phyloP scores from a whole-genome alignment of 2,888 invertebrate species.

The Aporophyla lueneburgensis region DNA sequence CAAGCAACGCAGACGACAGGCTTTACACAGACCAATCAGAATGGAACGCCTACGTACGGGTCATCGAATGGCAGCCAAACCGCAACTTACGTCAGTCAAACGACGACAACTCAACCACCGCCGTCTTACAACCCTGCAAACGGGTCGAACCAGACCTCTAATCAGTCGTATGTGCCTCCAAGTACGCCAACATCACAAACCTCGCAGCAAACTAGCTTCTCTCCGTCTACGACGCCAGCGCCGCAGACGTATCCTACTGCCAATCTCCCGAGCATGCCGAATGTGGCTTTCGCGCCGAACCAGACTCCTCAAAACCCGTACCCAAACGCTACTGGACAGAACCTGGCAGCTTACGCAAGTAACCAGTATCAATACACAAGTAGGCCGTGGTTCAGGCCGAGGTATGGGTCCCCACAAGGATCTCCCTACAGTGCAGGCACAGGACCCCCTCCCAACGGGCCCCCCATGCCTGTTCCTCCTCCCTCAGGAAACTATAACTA shows the following conservation, averaged over 20 bases:
- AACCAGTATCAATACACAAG: slow-evolving; percentile 88
- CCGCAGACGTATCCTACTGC: slow-evolving; percentile 81
- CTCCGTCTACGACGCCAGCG: slow-evolving; percentile 85
- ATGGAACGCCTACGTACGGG: slow-evolving; percentile 78
- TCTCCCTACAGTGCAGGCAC: slow-evolving; percentile 82
- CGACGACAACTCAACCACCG: slow-evolving; percentile 79
- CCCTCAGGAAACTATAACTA: slow-evolving; percentile 86
- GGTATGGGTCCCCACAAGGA: slow-evolving; percentile 87
- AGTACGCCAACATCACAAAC: slow-evolving; percentile 79
- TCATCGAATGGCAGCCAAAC: slow-evolving; percentile 77
- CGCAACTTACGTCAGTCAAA: slow-evolving; percentile 75
- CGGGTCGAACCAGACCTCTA: slow-evolving; percentile 77
- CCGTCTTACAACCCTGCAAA: slow-evolving; percentile 79
- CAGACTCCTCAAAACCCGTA: slow-evolving; percentile 83
- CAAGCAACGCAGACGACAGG: slow-evolving; percentile 76
- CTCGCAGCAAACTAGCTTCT: slow-evolving; percentile 79
- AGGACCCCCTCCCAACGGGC: slow-evolving; percentile 78
- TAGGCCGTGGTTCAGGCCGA: slow-evolving; percentile 86
- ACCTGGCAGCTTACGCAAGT: slow-evolving; percentile 87
- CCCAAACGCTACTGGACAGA: slow-evolving; percentile 87
- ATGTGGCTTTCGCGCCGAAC: slow-evolving; percentile 80
- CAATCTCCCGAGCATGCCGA: slow-evolving; percentile 81
- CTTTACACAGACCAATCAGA: slow-evolving; percentile 76
- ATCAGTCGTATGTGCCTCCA: slow-evolving; percentile 75
- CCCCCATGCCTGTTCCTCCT: slow-evolving; percentile 85